phyloP scores from a whole-genome alignment of 2,113 vertebrate genomes.

The Gnathonemus longibarbis region DNA sequence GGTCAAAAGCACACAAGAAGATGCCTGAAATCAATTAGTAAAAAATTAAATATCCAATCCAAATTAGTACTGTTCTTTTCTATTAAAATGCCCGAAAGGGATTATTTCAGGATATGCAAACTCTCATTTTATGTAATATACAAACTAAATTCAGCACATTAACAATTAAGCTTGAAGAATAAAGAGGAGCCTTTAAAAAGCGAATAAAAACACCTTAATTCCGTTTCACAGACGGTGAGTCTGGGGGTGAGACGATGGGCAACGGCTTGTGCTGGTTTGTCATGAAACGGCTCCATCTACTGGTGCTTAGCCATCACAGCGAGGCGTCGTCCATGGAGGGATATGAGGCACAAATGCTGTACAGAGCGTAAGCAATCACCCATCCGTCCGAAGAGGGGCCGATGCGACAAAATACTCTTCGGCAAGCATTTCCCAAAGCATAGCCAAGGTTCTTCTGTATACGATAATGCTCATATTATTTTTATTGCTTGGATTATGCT shows the following conservation, averaged over 20 bases:
- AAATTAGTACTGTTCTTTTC: background rate
- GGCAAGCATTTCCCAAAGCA: background rate
- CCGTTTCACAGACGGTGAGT: background rate
- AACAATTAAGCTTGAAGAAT: background rate
- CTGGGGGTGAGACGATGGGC: background rate
- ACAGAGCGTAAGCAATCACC: background rate
- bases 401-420: background rate
- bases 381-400: background rate
- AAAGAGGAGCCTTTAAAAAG: background rate
- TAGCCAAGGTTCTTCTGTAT: background rate
- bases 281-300: constrained; percentile 54
- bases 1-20: background rate
- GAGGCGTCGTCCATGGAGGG: background rate
- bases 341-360: background rate
- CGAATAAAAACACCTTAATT: background rate
- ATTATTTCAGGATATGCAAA: background rate
- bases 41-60: background rate
- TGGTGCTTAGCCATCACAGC: constrained; percentile 19
- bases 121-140: background rate
- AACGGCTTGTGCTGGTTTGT: background rate
- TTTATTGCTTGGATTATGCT: background rate
- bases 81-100: background rate
- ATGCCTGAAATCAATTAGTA: background rate
- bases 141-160: background rate
- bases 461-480: background rate